Evolutionary conservation across 2,888 invertebrate species (phyloP), one percentile per base, ranked within the genome.

Genomic region (Steinernema carpocapsae): DNA sequence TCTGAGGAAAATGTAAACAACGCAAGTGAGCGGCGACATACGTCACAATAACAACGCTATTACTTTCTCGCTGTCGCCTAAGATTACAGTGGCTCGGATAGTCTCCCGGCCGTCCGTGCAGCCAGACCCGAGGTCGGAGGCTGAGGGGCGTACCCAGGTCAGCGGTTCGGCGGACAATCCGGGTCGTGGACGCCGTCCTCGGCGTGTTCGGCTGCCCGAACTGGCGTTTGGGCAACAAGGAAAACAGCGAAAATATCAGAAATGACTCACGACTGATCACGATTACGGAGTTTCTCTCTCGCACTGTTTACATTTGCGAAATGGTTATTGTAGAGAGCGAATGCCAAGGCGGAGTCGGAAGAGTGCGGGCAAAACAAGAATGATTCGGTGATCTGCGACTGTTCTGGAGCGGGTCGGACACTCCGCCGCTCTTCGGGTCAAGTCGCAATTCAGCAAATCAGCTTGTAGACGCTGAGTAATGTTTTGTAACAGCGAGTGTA

Each of bases 21-120:
- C 26, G 26, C 48, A 64, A 26, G 64, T 29, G 64, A 64, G 64
- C 29, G 64, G 26, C 64, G 56, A 56, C 22, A 17, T 37, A 37
- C 64, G 64, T 64, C 64, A 64, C 64, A 64, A 64, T 64, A 64
- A 64, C 64, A 64, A 17, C 64, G 29, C 64, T 29, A 64, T 64
- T 64, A 64, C 64, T 37, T 64, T 64, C n/a, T 17, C 32, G 26
- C 32, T 29, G 64, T 64, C 29, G 22, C 22, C 52, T 10, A 37
- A 22, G 52, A 52, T 43, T 56, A 56, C 64, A 37, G 32, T 64
- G 64, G 32, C 24, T 64, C 64, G 29, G 64, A 29, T 32, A 48
- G 6, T 14, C 48, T 7, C 14, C 48, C 17, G 48, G 48, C 48
- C 14, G 48, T 48, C 48, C 48, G 3, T 14, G 48, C 19, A 17